Percentiles rank a stretch among this genome's conserved stretches.
Evolutionary conservation across 2,888 invertebrate genomes (phyloP).

Genomic region (Napeogenes sylphis): DNA sequence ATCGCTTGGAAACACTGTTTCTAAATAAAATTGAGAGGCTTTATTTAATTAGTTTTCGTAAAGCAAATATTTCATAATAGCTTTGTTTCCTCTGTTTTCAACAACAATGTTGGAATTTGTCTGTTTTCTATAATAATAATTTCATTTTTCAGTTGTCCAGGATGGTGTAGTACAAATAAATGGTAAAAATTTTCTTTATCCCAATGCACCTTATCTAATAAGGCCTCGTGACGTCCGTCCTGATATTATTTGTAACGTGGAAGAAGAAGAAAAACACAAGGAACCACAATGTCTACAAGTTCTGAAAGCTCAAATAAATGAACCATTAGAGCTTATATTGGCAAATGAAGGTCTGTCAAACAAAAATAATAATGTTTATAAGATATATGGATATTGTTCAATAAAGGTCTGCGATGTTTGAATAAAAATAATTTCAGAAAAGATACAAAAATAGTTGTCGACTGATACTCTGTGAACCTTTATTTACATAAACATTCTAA

Average conservation of each 20-base stretch:
- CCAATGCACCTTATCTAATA: conserved; percentile 76
- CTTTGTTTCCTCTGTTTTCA: neutral
- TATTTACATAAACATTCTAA: no score
- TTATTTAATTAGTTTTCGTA: conserved; percentile 24
- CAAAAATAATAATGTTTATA: no score
- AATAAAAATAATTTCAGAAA: neutral
- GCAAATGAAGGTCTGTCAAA: conserved; percentile 77
- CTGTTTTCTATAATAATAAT: neutral
- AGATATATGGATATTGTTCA: neutral
- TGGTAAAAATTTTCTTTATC: conserved; percentile 77
- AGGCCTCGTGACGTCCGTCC: conserved; percentile 63
- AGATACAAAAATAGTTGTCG: no score
- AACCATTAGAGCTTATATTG: conserved; percentile 76
- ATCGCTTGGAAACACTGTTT: conserved; percentile 1
- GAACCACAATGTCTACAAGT: conserved; percentile 77
- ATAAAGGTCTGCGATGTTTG: neutral
- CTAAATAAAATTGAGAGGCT: conserved; percentile 25
- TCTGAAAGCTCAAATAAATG: conserved; percentile 65
- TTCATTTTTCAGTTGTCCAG: conserved; percentile 45
- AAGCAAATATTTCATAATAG: no score
- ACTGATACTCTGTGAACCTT: no score
- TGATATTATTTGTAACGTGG: conserved; percentile 59
- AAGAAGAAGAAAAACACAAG: conserved; percentile 48
- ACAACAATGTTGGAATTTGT: neutral
- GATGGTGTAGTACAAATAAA: conserved; percentile 77